Base-by-base conservation (phyloP, 1,140 invertebrate genomes). In the Neoseiulus cucumeris region DNA sequence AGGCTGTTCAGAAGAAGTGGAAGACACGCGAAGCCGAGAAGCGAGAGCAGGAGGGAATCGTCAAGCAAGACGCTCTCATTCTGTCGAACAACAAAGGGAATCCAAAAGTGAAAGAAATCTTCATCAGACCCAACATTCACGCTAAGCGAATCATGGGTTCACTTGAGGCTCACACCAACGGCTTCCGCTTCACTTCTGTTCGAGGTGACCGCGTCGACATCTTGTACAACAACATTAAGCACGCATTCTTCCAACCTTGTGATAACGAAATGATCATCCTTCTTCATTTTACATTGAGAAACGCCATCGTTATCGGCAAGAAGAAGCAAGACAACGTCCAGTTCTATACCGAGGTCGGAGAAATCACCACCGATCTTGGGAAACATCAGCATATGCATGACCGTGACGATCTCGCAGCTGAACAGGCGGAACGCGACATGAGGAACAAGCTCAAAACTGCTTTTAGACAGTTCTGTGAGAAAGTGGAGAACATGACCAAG, bases 341-440 rank as follows among this genome's bases (percentile, higher is more conserved):
- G 74, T 98, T 99, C 78, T 99, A 97, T 75, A 98, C 95, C 0
- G 96, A 99, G 79, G 96, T 99, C 64, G 96, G 96, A 72, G 96
- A 99, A 79, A 96, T 98, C 44, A 98, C 93, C 0, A 98, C 96
- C 1, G 96, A 99, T 83, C 79, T 99, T 66, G 95, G 94, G 44
- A 98, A 98, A 77, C 93, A 98, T 78, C 93, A 98, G 74, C 92
- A 98, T 74, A 97, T 98, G 93, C 93, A 98, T 73, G 96, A 99
- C 76, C 80, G 94, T 47, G 96, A 99, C 77, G 96, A 99, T 82
- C 79, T 98, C 47, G 91, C 93, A 5, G 92, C 93, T 18, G 96
- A 99, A 79, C 94, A 98, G 77, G 90, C 92, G 45, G 96, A 99
- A 78, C 78, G 95, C 67, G 95, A 99, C 74, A 79, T 98, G 66